Base-by-base conservation (phyloP, 2,888 invertebrate genomes). In the Dioctria linearis region DNA sequence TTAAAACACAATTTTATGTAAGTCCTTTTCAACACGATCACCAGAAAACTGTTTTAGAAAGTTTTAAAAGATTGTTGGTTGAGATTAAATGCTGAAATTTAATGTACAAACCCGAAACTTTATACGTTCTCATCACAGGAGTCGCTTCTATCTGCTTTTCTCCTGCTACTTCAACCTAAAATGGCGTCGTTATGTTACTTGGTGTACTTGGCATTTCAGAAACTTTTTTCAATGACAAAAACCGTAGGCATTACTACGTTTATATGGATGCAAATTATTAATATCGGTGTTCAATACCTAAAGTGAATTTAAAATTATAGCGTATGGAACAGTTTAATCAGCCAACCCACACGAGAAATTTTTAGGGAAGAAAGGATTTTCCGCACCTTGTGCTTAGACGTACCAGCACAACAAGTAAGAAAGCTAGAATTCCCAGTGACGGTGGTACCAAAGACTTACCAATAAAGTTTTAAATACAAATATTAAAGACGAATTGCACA, bases 41-140 rank as follows among this genome's bases (percentile, higher is more conserved):
- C 59, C 57, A 43, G 57, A 43, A 73, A 59, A 5, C 3, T 57
- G 40, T 42, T 42, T 57, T 39, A 39, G 49, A 73, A 78, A 39
- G 51, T 78, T 78, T 40, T 49, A 37, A 78, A 65, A 40, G 65
- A 78, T 65, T 65, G 73, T 73, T 73, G 57, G 69, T 69, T 6
- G 39, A 11, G 54, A 71, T 54, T 76, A 61, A 65, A 78, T 13
- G 11, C 9, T 6, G 37, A 73, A 80, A 73, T 73, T 80, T 80
- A 51, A 73, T 80, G 65, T 80, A 66, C 80, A 80, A 80, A 80
- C 71, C 71, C 51, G 37, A 71, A 71, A 71, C 79, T 79, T 79
- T 66, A n/a, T 51, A 37, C 6, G 40, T 54, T 63, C 66, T 54
- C 65, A 66, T 65, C 46, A 79, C 69, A 79, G 69, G 49, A 69